A percentile compares a stretch with the other conserved stretches of the same genome.
Evolutionary conservation across 2,888 invertebrate species (phyloP).

Genomic region (Smittia sp.): DNA sequence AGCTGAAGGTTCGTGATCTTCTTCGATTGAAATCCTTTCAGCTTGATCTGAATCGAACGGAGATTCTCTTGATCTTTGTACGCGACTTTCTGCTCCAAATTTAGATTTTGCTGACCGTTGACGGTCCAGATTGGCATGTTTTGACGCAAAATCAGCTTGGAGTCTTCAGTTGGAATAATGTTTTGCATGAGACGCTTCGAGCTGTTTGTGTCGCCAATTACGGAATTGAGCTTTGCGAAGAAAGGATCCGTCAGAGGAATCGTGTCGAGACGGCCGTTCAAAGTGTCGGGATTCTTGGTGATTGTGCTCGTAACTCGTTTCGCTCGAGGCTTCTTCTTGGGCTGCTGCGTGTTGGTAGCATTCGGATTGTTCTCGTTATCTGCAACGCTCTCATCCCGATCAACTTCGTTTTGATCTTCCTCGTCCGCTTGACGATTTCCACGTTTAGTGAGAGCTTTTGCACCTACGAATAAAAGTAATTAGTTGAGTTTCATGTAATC

Average conservation of each 20-base stretch:
- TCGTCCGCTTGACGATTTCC: slow-evolving; percentile 43
- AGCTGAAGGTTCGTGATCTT: neutral
- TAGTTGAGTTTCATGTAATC: neutral
- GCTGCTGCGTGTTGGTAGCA: slow-evolving; percentile 39
- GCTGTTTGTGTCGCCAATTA: slow-evolving; percentile 61
- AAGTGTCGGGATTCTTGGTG: slow-evolving; percentile 52
- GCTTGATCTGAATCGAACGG: neutral
- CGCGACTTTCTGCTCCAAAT: neutral
- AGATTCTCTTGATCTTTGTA: neutral
- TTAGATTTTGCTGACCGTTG: neutral
- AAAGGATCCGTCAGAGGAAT: slow-evolving; percentile 58
- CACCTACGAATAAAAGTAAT: slow-evolving; percentile 15
- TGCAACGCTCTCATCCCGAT: slow-evolving; percentile 43
- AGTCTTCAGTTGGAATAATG: slow-evolving; percentile 57
- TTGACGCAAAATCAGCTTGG: slow-evolving; percentile 47
- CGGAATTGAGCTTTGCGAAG: slow-evolving; percentile 61
- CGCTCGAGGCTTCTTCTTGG: slow-evolving; percentile 43
- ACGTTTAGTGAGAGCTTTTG: slow-evolving; percentile 38
- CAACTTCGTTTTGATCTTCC: slow-evolving; percentile 37
- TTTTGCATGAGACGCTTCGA: slow-evolving; percentile 62
- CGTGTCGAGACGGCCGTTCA: slow-evolving; percentile 52
- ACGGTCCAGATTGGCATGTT: slow-evolving; percentile 10
- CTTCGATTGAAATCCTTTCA: neutral
- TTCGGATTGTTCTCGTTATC: slow-evolving; percentile 44
- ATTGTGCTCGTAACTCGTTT: slow-evolving; percentile 48